A percentile compares a stretch with the other conserved stretches of the same genome.
phyloP scores from a whole-genome alignment of 2,888 invertebrate genomes.

The Trachelus troglodyta region DNA sequence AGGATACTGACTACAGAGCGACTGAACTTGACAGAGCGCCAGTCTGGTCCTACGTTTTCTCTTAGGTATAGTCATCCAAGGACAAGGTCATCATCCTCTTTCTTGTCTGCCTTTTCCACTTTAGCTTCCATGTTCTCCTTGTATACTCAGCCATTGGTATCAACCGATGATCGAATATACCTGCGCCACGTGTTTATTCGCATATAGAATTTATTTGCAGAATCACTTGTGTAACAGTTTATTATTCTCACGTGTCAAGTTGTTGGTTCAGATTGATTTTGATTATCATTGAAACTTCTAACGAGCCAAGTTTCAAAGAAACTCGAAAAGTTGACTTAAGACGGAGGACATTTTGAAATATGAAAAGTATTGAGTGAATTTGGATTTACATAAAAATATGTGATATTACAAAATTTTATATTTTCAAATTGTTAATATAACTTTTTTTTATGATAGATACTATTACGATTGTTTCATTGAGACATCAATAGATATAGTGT shows the following conservation, averaged over 20 bases:
- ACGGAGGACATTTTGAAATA: background rate
- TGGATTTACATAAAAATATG: background rate
- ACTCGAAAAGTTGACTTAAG: background rate
- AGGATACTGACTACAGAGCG: background rate
- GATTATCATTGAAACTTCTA: background rate
- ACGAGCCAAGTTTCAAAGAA: background rate
- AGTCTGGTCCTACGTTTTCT: constrained; percentile 13
- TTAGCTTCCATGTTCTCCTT: background rate
- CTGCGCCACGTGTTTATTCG: background rate
- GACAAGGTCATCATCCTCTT: constrained; percentile 22
- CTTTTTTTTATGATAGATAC: no score
- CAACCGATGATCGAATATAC: background rate
- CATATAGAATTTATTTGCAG: background rate
- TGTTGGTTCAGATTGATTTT: background rate
- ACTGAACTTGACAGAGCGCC: constrained; percentile 39
- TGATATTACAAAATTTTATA: background rate
- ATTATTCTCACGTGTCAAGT: background rate
- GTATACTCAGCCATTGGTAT: background rate
- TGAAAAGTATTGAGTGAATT: background rate
- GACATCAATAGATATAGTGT: no score
- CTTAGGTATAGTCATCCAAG: constrained; percentile 6
- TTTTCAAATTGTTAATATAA: background rate
- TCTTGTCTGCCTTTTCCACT: background rate
- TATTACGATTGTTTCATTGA: no score
- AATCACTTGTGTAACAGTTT: background rate